Conservation (phyloP, 2,797 vertebrate species). For the Anas georgica region DNA sequence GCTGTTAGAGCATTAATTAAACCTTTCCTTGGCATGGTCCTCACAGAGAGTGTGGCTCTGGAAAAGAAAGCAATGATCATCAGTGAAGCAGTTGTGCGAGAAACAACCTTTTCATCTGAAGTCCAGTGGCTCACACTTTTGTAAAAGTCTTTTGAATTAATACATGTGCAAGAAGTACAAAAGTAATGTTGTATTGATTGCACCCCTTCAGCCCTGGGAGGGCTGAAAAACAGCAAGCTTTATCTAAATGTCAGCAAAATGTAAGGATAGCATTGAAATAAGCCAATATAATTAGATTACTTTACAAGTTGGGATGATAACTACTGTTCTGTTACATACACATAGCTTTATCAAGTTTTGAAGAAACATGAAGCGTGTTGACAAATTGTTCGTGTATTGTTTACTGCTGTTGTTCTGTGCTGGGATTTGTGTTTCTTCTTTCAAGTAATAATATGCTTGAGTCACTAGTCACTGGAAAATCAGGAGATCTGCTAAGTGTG, state of each 20-base stretch:
- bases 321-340: not conserved
- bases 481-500: not conserved
- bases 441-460: not conserved
- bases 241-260: not conserved
- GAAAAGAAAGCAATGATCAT: not conserved
- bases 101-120: not conserved
- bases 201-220: not conserved
- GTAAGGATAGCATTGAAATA: not conserved
- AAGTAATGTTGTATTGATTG: not conserved
- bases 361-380: not conserved
- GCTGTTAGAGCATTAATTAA: constrained; percentile 19
- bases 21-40: not conserved
- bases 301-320: not conserved
- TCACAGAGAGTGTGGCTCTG: not conserved
- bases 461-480: not conserved
- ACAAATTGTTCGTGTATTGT: not conserved
- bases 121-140: not conserved
- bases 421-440: not conserved
- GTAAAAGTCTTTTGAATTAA: not conserved
- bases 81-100: not conserved
- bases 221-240: not conserved
- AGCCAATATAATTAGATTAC: not conserved
- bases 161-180: not conserved
- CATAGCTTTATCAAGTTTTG: not conserved
- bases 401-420: not conserved